Base-by-base conservation (phyloP, 1,140 invertebrate species). In the Bombus confusus region DNA sequence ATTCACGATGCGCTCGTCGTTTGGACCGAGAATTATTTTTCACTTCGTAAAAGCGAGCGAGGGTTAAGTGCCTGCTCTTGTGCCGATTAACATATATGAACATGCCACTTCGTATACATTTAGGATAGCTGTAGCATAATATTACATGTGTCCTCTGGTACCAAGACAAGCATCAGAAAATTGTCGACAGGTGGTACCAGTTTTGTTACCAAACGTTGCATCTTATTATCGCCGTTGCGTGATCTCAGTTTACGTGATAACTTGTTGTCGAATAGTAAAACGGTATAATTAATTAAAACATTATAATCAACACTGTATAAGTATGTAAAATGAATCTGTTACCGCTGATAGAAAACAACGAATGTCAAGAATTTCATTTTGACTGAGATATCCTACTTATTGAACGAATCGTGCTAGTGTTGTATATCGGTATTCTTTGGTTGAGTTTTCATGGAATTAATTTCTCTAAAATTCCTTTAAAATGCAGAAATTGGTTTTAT, bases 121-220 rank as follows among this genome's bases (percentile, higher is more conserved):
- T 84, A 66, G 66, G 69, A 79, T 87, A 87, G 66, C 57, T 18
- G 68, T 73, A 66, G 73, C 62, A 68, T 74, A 87, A 83, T 87
- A 82, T 91, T 85, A 90, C 88, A 90, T 86, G 86, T 88, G 85
- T 87, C 74, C 73, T 86, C 43, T 68, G 8, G 28, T 88, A 72
- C 80, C 87, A 84, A 88, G 89, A 91, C 90, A 93, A 91, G 91
- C 87, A 92, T 92, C 89, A 90, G 91, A 88, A 91, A 92, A 92
- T 93, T 89, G 88, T 89, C 86, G 92, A 89, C 91, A 92, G 91
- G 90, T 92, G 91, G 87, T 88, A 68, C 34, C 31, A 79, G 68
- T 71, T 89, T 81, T 74, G 75, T 82, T 89, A 74, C 81, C 78
- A 85, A 84, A 69, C 87, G 64, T 86, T 64, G 62, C 66, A 85